These are phyloP conservation scores for Muricea muricata DNA, from an alignment of 92 coral and sea anemone species.

Conservation along the genomic window DNA sequence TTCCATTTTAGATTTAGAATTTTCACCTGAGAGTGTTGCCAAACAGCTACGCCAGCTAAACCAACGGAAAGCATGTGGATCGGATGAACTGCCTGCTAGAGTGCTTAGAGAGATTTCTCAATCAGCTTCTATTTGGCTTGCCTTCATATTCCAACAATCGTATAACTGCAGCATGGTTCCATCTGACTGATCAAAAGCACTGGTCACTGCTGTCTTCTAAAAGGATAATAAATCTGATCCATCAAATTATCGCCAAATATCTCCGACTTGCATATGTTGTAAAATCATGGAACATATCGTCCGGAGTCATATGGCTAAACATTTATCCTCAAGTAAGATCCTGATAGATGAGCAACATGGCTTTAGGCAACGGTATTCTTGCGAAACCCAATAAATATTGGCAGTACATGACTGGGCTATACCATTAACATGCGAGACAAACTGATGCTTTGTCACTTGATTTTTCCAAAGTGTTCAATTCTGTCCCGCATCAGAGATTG, in stretches of 20 bases:
- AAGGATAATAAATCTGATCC: conserved; percentile 51
- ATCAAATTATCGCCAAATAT: conserved; percentile 57
- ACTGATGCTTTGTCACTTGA: conserved; percentile 58
- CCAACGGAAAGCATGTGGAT: conserved; percentile 35
- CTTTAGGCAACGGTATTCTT: conserved; percentile 60
- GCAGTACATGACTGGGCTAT: conserved; percentile 66
- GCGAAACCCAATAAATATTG: conserved; percentile 62
- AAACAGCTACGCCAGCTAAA: conserved; percentile 59
- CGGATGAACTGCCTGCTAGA: conserved; percentile 29
- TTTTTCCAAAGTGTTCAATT: conserved; percentile 68
- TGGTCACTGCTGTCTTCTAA: conserved; percentile 52
- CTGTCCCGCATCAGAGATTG: conserved; percentile 66
- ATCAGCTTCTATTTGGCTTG: conserved; percentile 32
- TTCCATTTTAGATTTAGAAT: conserved; percentile 31
- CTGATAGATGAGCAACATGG: conserved; percentile 67
- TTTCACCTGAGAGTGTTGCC: conserved; percentile 40
- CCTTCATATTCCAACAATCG: conserved; percentile 59
- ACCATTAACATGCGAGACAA: conserved; percentile 6
- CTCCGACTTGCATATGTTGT: conserved; percentile 43
- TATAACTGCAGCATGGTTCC: conserved; percentile 22
- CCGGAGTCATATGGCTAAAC: conserved; percentile 69
- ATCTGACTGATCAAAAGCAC: conserved; percentile 63
- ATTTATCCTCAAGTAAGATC: conserved; percentile 49
- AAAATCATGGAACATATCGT: conserved; percentile 54
- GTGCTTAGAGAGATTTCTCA: conserved; percentile 44